Base-by-base conservation (phyloP, 2,888 invertebrate species). In the Colostygia pectinataria region DNA sequence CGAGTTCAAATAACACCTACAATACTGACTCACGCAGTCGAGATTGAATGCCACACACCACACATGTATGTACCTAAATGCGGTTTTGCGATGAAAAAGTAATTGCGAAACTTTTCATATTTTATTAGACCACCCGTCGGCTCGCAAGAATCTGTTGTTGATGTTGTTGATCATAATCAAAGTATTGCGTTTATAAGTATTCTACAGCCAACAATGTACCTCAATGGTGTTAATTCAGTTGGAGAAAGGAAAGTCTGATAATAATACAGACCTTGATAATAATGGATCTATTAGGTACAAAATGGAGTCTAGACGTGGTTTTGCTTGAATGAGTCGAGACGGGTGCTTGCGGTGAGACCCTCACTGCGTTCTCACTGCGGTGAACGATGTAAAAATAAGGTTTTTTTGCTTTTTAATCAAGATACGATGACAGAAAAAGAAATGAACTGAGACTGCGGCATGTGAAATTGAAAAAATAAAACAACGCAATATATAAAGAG, bases 301-400 rank as follows among this genome's bases (percentile, higher is more conserved):
- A 71, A 68, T 63, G 60, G 61, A 66, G 83, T 87, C 86, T 88
- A 87, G 87, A 85, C 86, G 66, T 70, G 79, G 83, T 86, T 87
- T 83, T 83, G 83, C 81, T 80, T 76, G 68, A 68, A 61, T 80
- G 77, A 73, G 58, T 68, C 61, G 69, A 74, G 75, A 71, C 71
- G 68, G 70, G 72, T 72, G 66, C 40, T 69, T 80, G 83, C 70
- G 81, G 82, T 79, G 67, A 77, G 70, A 67, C 78, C 86, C 82
- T 80, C n/a, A 81, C 82, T 77, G 83, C 49, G 82, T 85, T 84
- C 87, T 80, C 84, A 86, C 80, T 68, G 80, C 66, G 70, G 65
- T 71, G 60, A 77, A 68, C 68, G 66, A 59, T 75, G 71, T 73
- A 71, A 71, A 71, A 74, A 69, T 74, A 68, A 63, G 62, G 49